These are phyloP conservation scores for Bombus huntii DNA, from an alignment of 1,140 invertebrate genomes.

Conservation along the genomic window DNA sequence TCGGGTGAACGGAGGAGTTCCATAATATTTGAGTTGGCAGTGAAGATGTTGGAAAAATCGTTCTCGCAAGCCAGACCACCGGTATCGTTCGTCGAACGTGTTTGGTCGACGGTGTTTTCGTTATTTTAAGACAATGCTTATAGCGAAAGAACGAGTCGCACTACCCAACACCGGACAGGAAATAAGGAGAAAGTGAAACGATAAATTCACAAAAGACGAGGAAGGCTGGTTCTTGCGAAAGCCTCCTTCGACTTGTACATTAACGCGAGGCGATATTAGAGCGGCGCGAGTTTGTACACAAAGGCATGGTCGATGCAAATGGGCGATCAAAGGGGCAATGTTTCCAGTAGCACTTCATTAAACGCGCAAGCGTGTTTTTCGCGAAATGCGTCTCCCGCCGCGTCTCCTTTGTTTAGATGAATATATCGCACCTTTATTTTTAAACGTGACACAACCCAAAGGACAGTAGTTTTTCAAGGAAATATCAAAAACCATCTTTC, in stretches of 20 bases:
- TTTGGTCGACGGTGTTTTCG: neutral
- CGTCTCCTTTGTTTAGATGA: neutral
- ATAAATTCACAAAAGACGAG: neutral
- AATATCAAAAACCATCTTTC: neutral
- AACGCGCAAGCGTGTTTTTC: constrained; percentile 38
- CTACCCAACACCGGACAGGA: neutral
- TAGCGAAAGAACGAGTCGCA: neutral
- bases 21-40: neutral
- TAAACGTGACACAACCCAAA: neutral
- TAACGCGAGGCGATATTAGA: constrained; percentile 27
- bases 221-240: neutral
- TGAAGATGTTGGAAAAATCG: neutral
- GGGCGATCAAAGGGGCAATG: constrained; percentile 53
- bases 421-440: neutral
- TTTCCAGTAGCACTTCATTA: constrained; percentile 51
- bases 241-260: neutral
- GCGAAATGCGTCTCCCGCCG: neutral
- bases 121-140: constrained; percentile 17
- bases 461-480: neutral
- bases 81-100: neutral
- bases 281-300: constrained; percentile 40
- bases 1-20: neutral
- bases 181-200: neutral
- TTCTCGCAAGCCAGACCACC: neutral
- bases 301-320: constrained; percentile 44